Conservation (phyloP, 37 sponge, comb jelly and placozoan genomes). For the Halichondria panicea region DNA sequence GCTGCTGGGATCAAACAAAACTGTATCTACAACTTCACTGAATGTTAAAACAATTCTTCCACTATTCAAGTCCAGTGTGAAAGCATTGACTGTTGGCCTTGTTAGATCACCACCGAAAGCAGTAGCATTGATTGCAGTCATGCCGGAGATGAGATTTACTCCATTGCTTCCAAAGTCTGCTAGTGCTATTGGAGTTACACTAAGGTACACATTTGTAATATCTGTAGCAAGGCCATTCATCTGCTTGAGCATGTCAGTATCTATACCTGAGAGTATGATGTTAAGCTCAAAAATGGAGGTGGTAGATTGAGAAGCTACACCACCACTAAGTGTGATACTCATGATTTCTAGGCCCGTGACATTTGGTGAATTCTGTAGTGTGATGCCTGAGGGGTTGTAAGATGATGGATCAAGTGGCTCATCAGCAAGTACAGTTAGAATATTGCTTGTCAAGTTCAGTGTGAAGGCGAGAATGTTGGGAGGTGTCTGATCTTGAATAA, state of each 20-base stretch:
- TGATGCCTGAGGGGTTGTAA: conserved; percentile 57
- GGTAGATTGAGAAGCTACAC: conserved; percentile 50
- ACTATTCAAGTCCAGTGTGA: conserved; percentile 66
- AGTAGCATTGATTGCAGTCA: conserved; percentile 62
- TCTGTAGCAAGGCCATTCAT: conserved; percentile 67
- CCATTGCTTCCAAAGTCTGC: conserved; percentile 81
- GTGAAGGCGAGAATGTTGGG: conserved; percentile 68
- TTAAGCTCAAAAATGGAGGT: conserved; percentile 65
- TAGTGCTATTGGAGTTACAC: conserved; percentile 42
- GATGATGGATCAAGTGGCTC: conserved; percentile 91
- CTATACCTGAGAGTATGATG: conserved; percentile 62
- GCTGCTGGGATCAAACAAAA: conserved; percentile 50
- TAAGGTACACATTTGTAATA: conserved; percentile 46
- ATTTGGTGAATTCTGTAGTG: conserved; percentile 73
- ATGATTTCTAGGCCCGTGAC: conserved; percentile 44
- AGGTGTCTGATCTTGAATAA: conserved; percentile 64
- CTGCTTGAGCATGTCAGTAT: conserved; percentile 73
- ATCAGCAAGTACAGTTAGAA: conserved; percentile 63
- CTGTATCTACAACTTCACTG: conserved; percentile 64
- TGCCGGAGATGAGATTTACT: conserved; percentile 61
- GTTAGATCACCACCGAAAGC: conserved; percentile 56
- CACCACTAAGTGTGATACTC: conserved; percentile 80
- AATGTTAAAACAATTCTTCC: conserved; percentile 61
- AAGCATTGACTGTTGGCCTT: conserved; percentile 47
- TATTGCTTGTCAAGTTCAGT: conserved; percentile 62